Evolutionary conservation across 1,140 invertebrate species (phyloP), one percentile per base, ranked within the genome.

Genomic region (Dendrolimus punctatus): DNA sequence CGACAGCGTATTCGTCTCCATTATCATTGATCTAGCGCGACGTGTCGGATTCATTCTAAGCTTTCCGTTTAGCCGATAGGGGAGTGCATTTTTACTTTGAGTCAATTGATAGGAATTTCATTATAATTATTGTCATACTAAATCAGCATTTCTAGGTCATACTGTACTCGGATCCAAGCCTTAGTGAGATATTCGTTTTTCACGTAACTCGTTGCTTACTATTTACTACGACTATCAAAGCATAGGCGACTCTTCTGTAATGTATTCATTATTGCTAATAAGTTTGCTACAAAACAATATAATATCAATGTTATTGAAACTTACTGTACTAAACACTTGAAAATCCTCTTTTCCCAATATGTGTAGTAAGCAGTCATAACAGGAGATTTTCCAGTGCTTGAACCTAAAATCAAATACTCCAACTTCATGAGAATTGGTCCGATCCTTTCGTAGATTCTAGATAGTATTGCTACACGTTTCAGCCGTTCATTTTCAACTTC

Each of bases 341-440:
- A 94, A 38, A 94, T 91, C 76, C 92, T 90, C 51, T 88, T 86
- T 73, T 95, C 93, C 90, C 93, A 95, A 67, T 88, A 88, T 8
- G 88, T 79, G 61, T 94, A 95, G 68, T 92, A 93, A 0, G 89
- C 70, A 2, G 80, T 78, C 93, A 95, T 94, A 6, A 90, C 86
- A 0, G 79, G 58, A 1, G 91, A 92, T 49, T 80, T 87, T 2
- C 93, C 92, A 0, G 90, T 91, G 40, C 89, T 90, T 1, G 91
- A 92, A 45, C 90, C 90, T 10, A 94, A 75, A 0, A 93, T 91
- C 6, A 95, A 68, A 61, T 92, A 93, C 80, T 97, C 95, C 58
- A 96, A 78, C 80, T 96, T 97, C 49, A 92, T 92, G 1, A 97
- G 76, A 45, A 95, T 90, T 0, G 94, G 94, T 0, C 92, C 91